phyloP scores from a whole-genome alignment of 1,140 invertebrate genomes.

The Zaprionus vittiger region DNA sequence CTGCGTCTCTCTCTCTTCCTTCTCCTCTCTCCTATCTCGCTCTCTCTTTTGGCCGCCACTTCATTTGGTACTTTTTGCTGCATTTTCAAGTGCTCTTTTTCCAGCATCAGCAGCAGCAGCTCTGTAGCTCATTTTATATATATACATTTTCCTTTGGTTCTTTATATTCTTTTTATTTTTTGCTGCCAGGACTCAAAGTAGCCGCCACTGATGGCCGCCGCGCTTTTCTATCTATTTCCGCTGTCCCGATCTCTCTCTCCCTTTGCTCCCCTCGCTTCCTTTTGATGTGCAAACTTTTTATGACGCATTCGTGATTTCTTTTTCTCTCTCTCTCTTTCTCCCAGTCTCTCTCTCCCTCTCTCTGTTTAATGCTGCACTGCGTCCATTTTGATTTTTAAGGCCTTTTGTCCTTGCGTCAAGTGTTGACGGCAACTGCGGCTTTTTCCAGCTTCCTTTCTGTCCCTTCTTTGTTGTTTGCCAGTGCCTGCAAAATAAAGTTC shows the following conservation, averaged over 20 bases:
- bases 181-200: conserved; percentile 56
- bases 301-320: conserved; percentile 78
- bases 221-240: conserved; percentile 53
- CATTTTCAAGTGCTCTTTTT: conserved; percentile 67
- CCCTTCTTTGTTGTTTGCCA: conserved; percentile 5
- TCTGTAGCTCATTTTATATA: conserved; percentile 58
- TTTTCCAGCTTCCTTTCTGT: not conserved
- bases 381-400: conserved; percentile 68
- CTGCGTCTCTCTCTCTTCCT: not conserved
- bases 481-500: conserved; percentile 14
- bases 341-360: conserved; percentile 26
- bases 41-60: conserved; percentile 12
- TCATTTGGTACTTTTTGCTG: conserved; percentile 54
- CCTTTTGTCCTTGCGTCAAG: conserved; percentile 71
- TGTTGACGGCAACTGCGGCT: conserved; percentile 41
- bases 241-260: not conserved
- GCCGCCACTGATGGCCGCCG: conserved; percentile 53
- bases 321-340: conserved; percentile 21
- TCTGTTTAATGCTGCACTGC: conserved; percentile 70
- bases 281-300: conserved; percentile 77
- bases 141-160: conserved; percentile 12
- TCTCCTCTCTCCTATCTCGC: conserved; percentile 20
- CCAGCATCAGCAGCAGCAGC: conserved; percentile 31
- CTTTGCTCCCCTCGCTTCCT: conserved; percentile 14
- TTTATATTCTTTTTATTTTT: conserved; percentile 2